Base-by-base conservation (phyloP, 1,140 invertebrate species). In the Zaprionus tsacasi region DNA sequence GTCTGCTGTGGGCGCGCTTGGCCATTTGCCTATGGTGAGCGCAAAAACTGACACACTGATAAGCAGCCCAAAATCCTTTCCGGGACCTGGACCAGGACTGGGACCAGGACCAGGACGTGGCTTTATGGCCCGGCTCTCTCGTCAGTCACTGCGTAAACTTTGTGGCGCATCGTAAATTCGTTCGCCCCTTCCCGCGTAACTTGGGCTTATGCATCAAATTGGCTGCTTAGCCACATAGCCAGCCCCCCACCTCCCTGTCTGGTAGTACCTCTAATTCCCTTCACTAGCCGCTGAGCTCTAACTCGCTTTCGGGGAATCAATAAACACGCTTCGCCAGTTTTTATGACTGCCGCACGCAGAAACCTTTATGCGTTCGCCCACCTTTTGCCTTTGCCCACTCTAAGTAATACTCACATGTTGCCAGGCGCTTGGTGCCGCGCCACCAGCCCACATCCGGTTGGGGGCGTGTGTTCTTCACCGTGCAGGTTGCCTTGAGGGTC, bases 381-480 rank as follows among this genome's bases (percentile, higher is more conserved):
- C 35, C 36, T 57, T 30, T 30, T 30, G 27, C 27, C 27, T 30
- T 5, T 30, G 27, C 27, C 27, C 27, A 5, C 12, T 52, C n/a
- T n/a, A 30, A 25, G n/a, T 30, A 30, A 67, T 82, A 92, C 91
- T 92, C 76, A 92, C 91, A 80, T 58, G 90, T 92, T 79, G 90
- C 76, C 43, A 93, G 70, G 17, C 90, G 75, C 60, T 91, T 92
- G 40, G 57, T 76, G 64, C 81, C 85, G 21, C 91, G 79, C 67
- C 80, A 93, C 92, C 92, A 93, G 68, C 85, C 91, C 17, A 93
- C 85, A 43, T 82, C 78, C 45, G 92, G 92, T 43, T 81, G 81
- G 11, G 92, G 92, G 12, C 92, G 80, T 50, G 92, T 92, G 35
- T 91, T 91, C 54, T 71, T 76, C 17, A 92, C 92, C 10, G 81